phyloP scores from a whole-genome alignment of 2,888 invertebrate species.

The Perdita meconis region DNA sequence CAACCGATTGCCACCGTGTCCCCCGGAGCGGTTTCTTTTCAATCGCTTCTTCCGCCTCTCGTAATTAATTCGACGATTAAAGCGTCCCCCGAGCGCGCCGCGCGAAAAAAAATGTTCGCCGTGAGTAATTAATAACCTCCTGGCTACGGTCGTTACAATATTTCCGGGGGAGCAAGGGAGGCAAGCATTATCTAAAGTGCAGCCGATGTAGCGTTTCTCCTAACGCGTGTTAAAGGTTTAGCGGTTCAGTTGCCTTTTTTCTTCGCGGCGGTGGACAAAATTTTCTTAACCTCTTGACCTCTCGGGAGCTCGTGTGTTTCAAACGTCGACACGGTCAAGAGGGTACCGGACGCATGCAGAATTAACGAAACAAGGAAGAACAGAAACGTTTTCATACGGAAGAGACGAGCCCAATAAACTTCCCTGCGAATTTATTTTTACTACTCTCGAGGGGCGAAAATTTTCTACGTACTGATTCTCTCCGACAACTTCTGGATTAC shows the following conservation, averaged over 20 bases:
- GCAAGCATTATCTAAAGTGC: too few relatives aligned
- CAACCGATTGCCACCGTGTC: slow-evolving; percentile 8
- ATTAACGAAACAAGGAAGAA: not conserved
- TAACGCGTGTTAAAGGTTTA: not conserved
- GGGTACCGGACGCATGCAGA: not conserved
- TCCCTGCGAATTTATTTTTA: not conserved
- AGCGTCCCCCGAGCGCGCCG: not conserved
- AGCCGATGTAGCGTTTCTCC: slow-evolving; percentile 8
- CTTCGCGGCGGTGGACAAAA: not conserved
- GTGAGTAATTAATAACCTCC: slow-evolving; percentile 11
- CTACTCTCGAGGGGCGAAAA: too few relatives aligned
- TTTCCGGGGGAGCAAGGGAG: not conserved
- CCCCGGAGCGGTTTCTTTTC: slow-evolving; percentile 13
- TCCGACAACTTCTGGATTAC: too few relatives aligned
- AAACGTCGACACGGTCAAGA: not conserved
- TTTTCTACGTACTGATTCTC: too few relatives aligned
- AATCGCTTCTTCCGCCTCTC: slow-evolving; percentile 10
- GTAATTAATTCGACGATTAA: slow-evolving; percentile 39
- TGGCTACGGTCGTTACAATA: not conserved
- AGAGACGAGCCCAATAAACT: not conserved
- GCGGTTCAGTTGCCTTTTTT: slow-evolving; percentile 2
- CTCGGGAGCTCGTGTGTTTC: not conserved
- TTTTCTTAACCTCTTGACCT: slow-evolving; percentile 2
- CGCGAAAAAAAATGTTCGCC: slow-evolving; percentile 21
- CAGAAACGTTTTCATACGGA: not conserved